Conservation (phyloP, 2,797 vertebrate genomes). For the Microctenopoma stevenorrisi region DNA sequence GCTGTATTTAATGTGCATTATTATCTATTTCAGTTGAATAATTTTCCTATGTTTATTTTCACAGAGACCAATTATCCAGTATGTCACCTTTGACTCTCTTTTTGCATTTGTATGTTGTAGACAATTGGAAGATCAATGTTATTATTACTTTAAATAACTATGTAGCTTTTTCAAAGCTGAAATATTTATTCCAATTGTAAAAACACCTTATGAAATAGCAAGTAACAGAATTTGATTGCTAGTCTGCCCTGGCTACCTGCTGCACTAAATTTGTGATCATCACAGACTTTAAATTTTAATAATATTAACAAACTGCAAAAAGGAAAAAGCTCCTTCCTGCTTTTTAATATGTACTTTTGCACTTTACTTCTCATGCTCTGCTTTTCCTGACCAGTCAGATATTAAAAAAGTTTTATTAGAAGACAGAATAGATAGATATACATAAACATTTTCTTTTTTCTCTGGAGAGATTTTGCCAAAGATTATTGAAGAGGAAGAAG, state of each 20-base stretch:
- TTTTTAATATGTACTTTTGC: conserved; percentile 7
- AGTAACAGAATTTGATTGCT: not conserved
- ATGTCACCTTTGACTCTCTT: not conserved
- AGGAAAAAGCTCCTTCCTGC: not conserved
- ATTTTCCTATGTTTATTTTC: not conserved
- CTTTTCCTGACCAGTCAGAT: not conserved
- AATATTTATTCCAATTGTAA: not conserved
- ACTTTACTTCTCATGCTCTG: conserved; percentile 23
- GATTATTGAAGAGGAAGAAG: conserved; percentile 10
- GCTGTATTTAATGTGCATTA: conserved; percentile 16
- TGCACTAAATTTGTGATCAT: not conserved
- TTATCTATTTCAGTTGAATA: not conserved
- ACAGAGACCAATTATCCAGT: not conserved
- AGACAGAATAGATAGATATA: not conserved
- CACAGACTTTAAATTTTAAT: not conserved
- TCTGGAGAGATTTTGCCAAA: conserved; percentile 22
- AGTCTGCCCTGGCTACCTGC: not conserved
- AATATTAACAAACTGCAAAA: not conserved
- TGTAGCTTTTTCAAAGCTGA: not conserved
- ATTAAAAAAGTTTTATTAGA: not conserved
- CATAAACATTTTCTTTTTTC: not conserved
- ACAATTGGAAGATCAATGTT: not conserved
- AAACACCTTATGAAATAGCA: conserved; percentile 17
- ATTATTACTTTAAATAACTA: not conserved
- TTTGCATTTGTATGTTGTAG: not conserved